Evolutionary conservation across 2,113 vertebrate species (phyloP).

Genomic region (Spheniscus mendiculus): DNA sequence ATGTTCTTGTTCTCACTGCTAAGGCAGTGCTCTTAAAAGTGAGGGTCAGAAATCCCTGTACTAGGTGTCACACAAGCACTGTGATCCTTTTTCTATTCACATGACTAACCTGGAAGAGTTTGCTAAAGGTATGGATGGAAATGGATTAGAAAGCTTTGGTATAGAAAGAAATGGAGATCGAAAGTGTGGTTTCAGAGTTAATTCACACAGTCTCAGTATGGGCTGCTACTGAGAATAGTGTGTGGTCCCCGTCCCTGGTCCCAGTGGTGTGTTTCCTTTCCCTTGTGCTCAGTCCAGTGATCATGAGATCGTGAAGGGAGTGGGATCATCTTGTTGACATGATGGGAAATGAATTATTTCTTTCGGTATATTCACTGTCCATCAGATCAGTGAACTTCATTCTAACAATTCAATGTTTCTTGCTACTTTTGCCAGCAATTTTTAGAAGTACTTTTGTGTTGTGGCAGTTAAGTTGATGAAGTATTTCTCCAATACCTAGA

Average conservation of each 20-base stretch:
- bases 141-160: neutral
- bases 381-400: neutral
- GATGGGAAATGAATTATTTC: neutral
- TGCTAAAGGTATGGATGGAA: accelerated
- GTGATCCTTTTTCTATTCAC: neutral
- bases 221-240: neutral
- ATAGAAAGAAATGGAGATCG: neutral
- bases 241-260: neutral
- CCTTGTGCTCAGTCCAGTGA: neutral
- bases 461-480: neutral
- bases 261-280: neutral
- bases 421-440: neutral
- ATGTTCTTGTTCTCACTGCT: accelerated
- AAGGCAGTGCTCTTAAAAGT: neutral
- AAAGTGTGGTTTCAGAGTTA: neutral
- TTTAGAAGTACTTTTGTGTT: neutral
- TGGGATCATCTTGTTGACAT: accelerated
- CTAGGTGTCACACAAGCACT: neutral
- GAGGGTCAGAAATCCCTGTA: neutral
- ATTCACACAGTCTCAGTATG: too few relatives aligned
- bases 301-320: neutral
- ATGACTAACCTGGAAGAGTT: neutral
- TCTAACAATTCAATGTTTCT: neutral
- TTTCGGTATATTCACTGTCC: neutral
- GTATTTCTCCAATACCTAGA: neutral